Conservation (phyloP, 53 echinoderm and acorn worm genomes). For the Echinometra lucunter region DNA sequence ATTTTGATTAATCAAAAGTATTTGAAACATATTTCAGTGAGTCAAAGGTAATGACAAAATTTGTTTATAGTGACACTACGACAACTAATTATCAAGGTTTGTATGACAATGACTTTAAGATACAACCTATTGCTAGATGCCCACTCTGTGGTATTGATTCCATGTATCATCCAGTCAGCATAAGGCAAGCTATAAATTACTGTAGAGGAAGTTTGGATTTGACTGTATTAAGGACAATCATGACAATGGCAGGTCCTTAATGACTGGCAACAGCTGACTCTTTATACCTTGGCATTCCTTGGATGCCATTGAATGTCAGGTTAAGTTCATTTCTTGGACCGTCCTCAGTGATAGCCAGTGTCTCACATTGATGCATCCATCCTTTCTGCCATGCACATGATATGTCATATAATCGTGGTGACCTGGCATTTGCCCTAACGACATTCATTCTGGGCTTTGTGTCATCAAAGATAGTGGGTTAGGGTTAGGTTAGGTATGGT, state of each 20-base stretch:
- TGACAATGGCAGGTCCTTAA: slow-evolving; percentile 43
- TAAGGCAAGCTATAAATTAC: background rate
- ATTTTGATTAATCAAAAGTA: background rate
- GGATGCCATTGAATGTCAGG: slow-evolving; percentile 43
- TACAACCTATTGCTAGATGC: background rate
- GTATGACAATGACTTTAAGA: background rate
- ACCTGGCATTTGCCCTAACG: background rate
- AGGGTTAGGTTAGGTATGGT: background rate
- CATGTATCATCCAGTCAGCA: background rate
- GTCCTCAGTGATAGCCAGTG: background rate
- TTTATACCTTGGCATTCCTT: slow-evolving; percentile 29
- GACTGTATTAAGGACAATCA: slow-evolving; percentile 52
- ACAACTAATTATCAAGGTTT: background rate
- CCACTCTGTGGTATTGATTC: background rate
- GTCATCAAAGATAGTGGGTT: no score
- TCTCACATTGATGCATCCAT: background rate
- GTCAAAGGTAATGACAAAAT: background rate
- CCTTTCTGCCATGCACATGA: background rate
- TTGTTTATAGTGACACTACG: background rate
- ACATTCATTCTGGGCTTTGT: background rate
- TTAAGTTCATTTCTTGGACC: slow-evolving; percentile 54
- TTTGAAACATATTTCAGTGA: background rate
- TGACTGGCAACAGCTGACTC: slow-evolving; percentile 53
- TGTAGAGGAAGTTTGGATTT: slow-evolving; percentile 38
- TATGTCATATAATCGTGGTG: background rate